Percentiles rank a stretch among this genome's conserved stretches.
These are phyloP conservation scores for Drosophila merina DNA, from an alignment of 2,888 invertebrate species.

Conservation along the genomic window DNA sequence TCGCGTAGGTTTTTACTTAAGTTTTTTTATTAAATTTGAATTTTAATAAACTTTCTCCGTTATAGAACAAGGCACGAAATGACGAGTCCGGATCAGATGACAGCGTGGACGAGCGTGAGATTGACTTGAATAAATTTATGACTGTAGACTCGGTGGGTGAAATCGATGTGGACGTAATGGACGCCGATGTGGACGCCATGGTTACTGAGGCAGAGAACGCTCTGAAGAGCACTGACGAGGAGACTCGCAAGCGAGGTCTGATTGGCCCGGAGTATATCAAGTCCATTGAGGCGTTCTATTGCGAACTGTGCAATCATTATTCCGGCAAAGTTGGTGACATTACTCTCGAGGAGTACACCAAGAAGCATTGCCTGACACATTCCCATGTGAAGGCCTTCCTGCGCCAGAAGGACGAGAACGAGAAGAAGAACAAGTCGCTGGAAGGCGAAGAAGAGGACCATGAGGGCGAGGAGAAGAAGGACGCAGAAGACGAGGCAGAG, in stretches of 20 bases:
- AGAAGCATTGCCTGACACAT: conserved; percentile 90
- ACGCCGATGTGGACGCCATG: conserved; percentile 85
- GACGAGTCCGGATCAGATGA: conserved; percentile 86
- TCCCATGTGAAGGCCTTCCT: conserved; percentile 91
- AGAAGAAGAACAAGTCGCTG: conserved; percentile 85
- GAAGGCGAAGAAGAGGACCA: conserved; percentile 58
- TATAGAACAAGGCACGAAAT: conserved; percentile 86
- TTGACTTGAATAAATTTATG: conserved; percentile 93
- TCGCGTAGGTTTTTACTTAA: conserved; percentile 85
- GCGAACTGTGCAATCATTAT: conserved; percentile 91
- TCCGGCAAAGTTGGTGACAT: conserved; percentile 86
- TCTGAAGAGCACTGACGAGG: conserved; percentile 86
- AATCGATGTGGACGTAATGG: conserved; percentile 86
- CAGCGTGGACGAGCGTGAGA: conserved; percentile 89
- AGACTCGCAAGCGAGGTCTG: conserved; percentile 87
- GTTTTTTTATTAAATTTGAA: conserved; percentile 4
- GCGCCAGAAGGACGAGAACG: conserved; percentile 90
- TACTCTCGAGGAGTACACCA: conserved; percentile 87
- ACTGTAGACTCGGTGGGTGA: conserved; percentile 95
- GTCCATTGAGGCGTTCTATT: conserved; percentile 91
- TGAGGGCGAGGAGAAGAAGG: conserved; percentile 86
- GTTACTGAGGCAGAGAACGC: conserved; percentile 85
- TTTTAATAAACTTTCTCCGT: conserved; percentile 7
- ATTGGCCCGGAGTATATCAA: conserved; percentile 91
- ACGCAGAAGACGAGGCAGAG: conserved; percentile 53